Conservation (phyloP, 2,113 vertebrate species). For the Machaerirhynchus nigripectus region DNA sequence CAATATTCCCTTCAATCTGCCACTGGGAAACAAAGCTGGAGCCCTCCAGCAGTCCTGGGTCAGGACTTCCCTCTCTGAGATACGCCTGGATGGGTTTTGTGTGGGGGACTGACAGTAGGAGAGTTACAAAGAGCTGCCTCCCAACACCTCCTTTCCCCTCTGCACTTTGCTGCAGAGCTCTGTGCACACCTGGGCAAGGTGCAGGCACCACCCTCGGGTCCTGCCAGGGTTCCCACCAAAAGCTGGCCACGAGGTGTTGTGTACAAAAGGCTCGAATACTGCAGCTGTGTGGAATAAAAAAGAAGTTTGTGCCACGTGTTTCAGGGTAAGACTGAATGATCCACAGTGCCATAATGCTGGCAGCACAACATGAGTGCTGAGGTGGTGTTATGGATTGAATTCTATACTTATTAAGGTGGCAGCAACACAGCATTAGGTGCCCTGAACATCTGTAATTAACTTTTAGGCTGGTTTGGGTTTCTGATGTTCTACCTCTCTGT, state of each 20-base stretch:
- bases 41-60: neutral
- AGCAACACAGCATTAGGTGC: neutral
- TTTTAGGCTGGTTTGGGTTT: neutral
- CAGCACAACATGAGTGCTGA: neutral
- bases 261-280: neutral
- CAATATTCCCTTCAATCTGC: neutral
- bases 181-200: neutral
- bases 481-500: neutral
- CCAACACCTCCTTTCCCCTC: neutral
- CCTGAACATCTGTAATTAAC: neutral
- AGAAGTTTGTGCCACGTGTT: neutral
- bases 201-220: neutral
- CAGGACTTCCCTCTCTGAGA: neutral
- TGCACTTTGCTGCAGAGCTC: neutral
- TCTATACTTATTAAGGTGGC: neutral
- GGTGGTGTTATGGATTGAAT: neutral
- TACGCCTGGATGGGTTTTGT: neutral
- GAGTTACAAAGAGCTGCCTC: neutral
- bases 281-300: neutral
- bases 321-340: neutral
- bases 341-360: neutral
- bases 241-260: rapidly evolving
- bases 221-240: neutral
- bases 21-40: neutral
- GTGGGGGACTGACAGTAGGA: neutral